A percentile compares a stretch with the other conserved stretches of the same genome.
phyloP scores from a whole-genome alignment of 2,113 vertebrate species.

The Perca flavescens region DNA sequence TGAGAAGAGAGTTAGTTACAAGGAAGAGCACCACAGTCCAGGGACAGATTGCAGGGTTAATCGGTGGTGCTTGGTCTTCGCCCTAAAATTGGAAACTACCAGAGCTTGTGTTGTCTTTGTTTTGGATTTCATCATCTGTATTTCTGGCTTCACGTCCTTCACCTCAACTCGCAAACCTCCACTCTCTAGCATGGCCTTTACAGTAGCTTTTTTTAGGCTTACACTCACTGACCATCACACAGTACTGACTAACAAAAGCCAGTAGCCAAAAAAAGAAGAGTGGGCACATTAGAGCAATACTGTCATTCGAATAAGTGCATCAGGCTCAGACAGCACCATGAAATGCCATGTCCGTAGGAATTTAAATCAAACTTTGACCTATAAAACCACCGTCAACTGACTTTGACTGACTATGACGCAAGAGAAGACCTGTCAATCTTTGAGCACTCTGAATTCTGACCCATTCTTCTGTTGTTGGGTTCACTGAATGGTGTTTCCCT shows the following conservation, averaged over 20 bases:
- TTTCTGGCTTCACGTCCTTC: background rate
- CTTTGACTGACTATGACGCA: conserved; percentile 36
- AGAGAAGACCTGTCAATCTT: conserved; percentile 36
- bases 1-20: background rate
- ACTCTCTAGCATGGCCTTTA: background rate
- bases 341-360: conserved; percentile 41
- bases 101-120: background rate
- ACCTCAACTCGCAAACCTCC: background rate
- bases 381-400: background rate
- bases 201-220: background rate
- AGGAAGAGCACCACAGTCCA: background rate
- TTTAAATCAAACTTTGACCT: conserved; percentile 38
- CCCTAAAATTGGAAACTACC: background rate
- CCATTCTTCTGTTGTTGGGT: conserved; percentile 39
- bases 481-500: conserved; percentile 33
- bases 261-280: background rate
- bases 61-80: background rate
- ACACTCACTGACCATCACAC: background rate
- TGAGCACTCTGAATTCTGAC: conserved; percentile 44
- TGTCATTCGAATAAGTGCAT: conserved; percentile 7
- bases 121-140: background rate
- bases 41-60: background rate
- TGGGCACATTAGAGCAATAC: background rate
- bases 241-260: background rate
- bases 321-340: conserved; percentile 19